A percentile compares a stretch with the other conserved stretches of the same genome.
phyloP scores from a whole-genome alignment of 2,888 invertebrate genomes.

The Pherbina coryleti region DNA sequence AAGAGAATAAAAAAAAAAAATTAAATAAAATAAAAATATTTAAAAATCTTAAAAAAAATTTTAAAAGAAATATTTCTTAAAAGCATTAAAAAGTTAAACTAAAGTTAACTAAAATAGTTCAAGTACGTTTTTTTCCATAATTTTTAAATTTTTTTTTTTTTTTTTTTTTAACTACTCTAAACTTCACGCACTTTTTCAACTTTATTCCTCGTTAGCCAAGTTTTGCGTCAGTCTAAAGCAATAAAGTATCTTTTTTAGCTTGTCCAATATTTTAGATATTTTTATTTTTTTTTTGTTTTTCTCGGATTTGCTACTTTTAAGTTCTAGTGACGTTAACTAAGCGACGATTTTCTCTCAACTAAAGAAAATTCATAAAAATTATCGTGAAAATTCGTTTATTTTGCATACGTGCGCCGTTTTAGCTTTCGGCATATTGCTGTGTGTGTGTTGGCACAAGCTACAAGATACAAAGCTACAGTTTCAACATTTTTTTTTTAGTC shows the following conservation, averaged over 20 bases:
- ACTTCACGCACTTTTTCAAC: conserved; percentile 39
- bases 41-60: background rate
- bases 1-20: conserved; percentile 37
- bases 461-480: conserved; percentile 31
- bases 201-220: conserved; percentile 24
- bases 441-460: conserved; percentile 31
- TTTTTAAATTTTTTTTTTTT: background rate
- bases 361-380: conserved; percentile 66
- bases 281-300: conserved; percentile 42
- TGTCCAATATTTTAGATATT: conserved; percentile 11
- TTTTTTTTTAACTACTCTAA: conserved; percentile 21
- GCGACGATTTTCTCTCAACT: conserved; percentile 71
- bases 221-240: background rate
- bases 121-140: background rate
- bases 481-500: background rate
- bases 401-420: conserved; percentile 27
- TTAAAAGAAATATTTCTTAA: too few species aligned
- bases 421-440: background rate
- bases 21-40: background rate
- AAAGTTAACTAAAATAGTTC: background rate
- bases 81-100: background rate
- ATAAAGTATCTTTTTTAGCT: background rate
- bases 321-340: conserved; percentile 67
- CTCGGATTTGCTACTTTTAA: conserved; percentile 47
- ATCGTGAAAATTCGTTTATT: conserved; percentile 56